These are phyloP conservation scores for Macrosiphum euphorbiae DNA, from an alignment of 2,888 invertebrate species.

Conservation along the genomic window DNA sequence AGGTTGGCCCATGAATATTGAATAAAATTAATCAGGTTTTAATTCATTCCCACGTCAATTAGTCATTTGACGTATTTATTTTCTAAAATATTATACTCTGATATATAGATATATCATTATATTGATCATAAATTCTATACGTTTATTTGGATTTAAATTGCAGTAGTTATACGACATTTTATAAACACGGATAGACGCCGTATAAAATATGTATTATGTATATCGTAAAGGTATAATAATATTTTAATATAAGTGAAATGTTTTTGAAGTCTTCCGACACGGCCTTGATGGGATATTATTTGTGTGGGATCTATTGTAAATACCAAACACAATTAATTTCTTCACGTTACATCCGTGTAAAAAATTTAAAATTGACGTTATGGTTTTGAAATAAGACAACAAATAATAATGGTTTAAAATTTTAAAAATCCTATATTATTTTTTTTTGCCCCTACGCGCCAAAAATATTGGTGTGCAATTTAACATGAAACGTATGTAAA, in stretches of 20 bases:
- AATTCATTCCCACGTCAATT: slow-evolving; percentile 27
- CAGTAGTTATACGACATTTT: not conserved
- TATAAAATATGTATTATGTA: not conserved
- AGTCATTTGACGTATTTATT: not conserved
- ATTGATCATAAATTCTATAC: not conserved
- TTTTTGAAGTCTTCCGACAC: slow-evolving; percentile 48
- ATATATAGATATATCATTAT: not conserved
- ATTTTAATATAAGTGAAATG: slow-evolving; percentile 13
- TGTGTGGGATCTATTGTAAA: slow-evolving; percentile 48
- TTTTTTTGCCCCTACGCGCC: not conserved
- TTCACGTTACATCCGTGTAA: not conserved
- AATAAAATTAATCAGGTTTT: not conserved
- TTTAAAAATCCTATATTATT: not conserved
- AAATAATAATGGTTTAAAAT: slow-evolving; percentile 17
- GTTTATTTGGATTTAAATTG: not conserved
- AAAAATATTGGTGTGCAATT: not conserved
- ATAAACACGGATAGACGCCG: slow-evolving; percentile 11
- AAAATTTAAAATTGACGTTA: slow-evolving; percentile 23
- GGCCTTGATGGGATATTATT: slow-evolving; percentile 13
- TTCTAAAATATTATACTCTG: slow-evolving; percentile 16
- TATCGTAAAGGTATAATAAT: not conserved
- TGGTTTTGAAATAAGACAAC: not conserved
- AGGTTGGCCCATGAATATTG: not conserved
- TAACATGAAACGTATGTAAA: not conserved
- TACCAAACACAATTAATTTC: slow-evolving; percentile 39